Percentiles rank a stretch among this genome's conserved stretches.
These are phyloP conservation scores for Coremacera marginata DNA, from an alignment of 2,888 invertebrate species.

Conservation along the genomic window DNA sequence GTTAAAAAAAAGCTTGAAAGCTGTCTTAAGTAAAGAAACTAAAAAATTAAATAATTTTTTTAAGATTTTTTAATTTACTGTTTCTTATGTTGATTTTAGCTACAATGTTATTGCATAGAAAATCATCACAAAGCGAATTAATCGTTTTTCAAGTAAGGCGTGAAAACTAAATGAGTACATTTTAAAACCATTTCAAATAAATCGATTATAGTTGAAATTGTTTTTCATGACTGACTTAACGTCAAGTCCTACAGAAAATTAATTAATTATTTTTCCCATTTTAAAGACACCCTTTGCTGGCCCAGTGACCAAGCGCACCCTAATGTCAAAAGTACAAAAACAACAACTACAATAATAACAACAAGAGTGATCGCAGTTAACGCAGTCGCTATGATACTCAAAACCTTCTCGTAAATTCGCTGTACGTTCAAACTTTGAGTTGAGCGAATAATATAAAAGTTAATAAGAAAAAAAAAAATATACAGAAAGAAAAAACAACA, in stretches of 20 bases:
- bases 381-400: not conserved
- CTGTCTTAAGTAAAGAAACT: no score
- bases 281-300: conserved; percentile 16
- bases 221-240: conserved; percentile 6
- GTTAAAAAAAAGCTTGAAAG: not conserved
- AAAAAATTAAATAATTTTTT: not conserved
- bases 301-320: conserved; percentile 9
- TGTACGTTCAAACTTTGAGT: not conserved
- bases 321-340: not conserved
- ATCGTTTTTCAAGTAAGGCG: not conserved
- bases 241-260: conserved; percentile 10
- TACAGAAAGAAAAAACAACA: not conserved
- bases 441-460: not conserved
- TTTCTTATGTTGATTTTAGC: not conserved
- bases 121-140: not conserved
- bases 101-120: not conserved
- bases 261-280: conserved; percentile 20
- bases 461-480: not conserved
- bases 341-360: conserved; percentile 6
- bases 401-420: conserved; percentile 5
- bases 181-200: not conserved
- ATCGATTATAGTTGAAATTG: conserved; percentile 2
- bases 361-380: not conserved
- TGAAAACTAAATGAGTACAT: not conserved
- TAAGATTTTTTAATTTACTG: not conserved